These are phyloP conservation scores for Symphodus melops DNA, from an alignment of 2,113 vertebrate species.

Conservation along the genomic window DNA sequence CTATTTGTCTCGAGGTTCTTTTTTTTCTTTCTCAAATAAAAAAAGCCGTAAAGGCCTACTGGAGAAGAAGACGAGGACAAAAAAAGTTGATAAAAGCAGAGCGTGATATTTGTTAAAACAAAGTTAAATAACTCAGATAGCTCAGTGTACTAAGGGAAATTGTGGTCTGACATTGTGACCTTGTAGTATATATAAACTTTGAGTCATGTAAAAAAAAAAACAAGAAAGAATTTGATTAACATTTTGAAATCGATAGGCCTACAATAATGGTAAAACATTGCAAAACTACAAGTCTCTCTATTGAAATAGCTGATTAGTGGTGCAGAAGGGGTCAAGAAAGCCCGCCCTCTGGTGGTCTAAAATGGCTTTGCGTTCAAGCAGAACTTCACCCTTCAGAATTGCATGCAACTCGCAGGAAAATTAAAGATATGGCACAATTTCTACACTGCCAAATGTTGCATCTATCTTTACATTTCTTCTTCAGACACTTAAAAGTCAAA, in stretches of 20 bases:
- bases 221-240: neutral
- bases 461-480: too few relatives aligned
- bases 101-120: neutral
- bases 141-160: neutral
- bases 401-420: too few relatives aligned
- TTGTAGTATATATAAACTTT: neutral
- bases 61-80: neutral
- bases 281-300: neutral
- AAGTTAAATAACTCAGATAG: neutral
- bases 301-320: neutral
- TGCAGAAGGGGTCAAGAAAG: neutral
- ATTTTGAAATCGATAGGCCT: neutral
- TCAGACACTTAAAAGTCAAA: too few relatives aligned
- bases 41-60: neutral
- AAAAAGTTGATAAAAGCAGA: neutral
- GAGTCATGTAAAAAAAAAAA: neutral
- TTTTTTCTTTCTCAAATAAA: neutral
- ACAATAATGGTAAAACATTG: neutral
- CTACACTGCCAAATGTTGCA: too few relatives aligned
- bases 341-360: constrained; percentile 53
- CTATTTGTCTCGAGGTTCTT: neutral
- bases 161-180: too few relatives aligned
- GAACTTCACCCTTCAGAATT: too few relatives aligned
- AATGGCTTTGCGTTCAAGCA: rapidly evolving
- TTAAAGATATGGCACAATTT: too few relatives aligned